Conservation (phyloP, 2,888 invertebrate genomes). For the Pollenia angustigena region DNA sequence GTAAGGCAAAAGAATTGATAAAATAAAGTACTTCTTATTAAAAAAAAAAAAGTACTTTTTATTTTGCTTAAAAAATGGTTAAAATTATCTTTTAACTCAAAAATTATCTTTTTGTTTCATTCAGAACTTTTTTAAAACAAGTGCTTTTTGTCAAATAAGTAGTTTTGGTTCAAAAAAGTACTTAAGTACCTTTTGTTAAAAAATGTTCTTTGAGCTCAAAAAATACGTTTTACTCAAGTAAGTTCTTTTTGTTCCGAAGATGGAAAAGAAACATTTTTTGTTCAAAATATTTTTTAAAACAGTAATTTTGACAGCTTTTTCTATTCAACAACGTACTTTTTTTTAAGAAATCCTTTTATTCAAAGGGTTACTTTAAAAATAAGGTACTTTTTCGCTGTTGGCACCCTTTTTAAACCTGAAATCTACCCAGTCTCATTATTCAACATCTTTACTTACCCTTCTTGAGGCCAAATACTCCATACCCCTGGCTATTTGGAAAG, state of each 20-base stretch:
- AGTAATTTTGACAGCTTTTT: background rate
- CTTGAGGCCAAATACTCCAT: constrained; percentile 99
- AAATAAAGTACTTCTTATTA: too few species aligned
- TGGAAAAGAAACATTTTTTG: background rate
- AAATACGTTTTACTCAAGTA: background rate
- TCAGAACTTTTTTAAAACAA: background rate
- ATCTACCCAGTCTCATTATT: background rate
- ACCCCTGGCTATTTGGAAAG: constrained; percentile 98
- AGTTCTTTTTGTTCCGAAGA: background rate
- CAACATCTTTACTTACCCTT: constrained; percentile 84
- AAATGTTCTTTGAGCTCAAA: background rate
- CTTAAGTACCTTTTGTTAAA: background rate
- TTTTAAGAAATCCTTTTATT: too few species aligned
- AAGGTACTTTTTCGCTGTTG: background rate
- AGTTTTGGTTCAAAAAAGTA: background rate
- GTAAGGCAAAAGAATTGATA: too few species aligned
- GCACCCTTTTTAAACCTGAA: background rate
- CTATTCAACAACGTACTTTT: too few species aligned
- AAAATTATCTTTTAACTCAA: too few species aligned
- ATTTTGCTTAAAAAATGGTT: too few species aligned
- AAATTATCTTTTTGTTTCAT: too few species aligned
- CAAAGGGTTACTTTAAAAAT: background rate
- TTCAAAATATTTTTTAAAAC: background rate
- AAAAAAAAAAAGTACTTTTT: too few species aligned
- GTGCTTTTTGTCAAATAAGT: background rate